Base-by-base conservation (phyloP, 2,113 vertebrate genomes). In the Gallinago jamesoni region DNA sequence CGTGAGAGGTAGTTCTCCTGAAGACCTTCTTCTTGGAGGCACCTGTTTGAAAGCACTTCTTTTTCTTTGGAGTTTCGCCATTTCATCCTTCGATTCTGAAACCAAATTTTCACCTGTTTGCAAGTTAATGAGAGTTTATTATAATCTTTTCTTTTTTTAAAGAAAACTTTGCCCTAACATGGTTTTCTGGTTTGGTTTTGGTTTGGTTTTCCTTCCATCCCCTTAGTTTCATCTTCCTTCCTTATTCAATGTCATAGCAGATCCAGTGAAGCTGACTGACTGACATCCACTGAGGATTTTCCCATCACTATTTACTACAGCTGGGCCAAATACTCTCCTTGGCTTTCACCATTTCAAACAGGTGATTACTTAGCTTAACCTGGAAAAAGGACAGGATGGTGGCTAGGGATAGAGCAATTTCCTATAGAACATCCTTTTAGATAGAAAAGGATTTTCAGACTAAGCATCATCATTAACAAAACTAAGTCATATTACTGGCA, bases 11-110 rank as follows among this genome's bases (percentile, higher is more conserved):
- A 84, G 50, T 98, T 97, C 87, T 98, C 97, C 67, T 95, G 97
- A 85, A 98, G 97, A 89, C 95, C 94, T 64, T 97, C 97, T 90
- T 98, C 98, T 59, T 98, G 98, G 76, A 98, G 52, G 91, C 97
- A 98, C 31, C 93, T 97, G 85, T 95, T 98, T 82, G 98, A 98
- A 95, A 98, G 98, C 55, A 98, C 97, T 97, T 99, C 99, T 95
- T 99, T 99, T 97, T 99, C 99, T 98, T 99, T 99, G 94, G 98
- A 99, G 97, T 99, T 99, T 95, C 99, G 98, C 99, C 99, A 99
- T 94, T 99, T 99, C 99, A 99, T 99, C 69, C 99, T 98, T 92
- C 99, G 98, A 96, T 99, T 99, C 97, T 99, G 99, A 97, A 99
- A 99, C 99, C 99, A 99, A 95, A 99, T 99, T 97, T 99, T 99